Evolutionary conservation across 1,140 invertebrate species (phyloP).

Genomic region (Pseudobourletiella spinata): DNA sequence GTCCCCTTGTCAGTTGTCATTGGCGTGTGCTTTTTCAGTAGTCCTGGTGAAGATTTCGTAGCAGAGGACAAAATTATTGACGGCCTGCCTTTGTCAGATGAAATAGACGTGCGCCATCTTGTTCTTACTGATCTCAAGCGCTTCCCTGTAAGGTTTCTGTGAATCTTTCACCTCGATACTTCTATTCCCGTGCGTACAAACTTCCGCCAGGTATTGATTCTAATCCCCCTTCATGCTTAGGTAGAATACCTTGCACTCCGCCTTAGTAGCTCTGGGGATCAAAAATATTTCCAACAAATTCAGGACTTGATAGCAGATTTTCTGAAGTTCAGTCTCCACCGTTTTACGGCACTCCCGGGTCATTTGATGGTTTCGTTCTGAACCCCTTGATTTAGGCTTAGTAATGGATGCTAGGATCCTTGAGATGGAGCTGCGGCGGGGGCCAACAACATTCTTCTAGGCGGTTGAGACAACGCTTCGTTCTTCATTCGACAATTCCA

Average conservation of each 20-base stretch:
- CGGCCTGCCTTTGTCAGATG: conserved; percentile 92
- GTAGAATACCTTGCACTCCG: conserved; percentile 98
- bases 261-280: conserved; percentile 90
- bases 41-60: conserved; percentile 99
- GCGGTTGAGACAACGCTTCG: conserved; percentile 96
- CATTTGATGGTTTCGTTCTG: conserved; percentile 96
- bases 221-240: conserved; percentile 99
- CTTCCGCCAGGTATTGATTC: conserved; percentile 98
- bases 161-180: conserved; percentile 94
- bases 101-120: conserved; percentile 98
- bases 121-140: conserved; percentile 96
- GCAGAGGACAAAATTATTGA: conserved; percentile 99
- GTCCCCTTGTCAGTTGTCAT: too few species aligned
- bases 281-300: conserved; percentile 91
- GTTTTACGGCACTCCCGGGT: conserved; percentile 96
- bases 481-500: conserved; percentile 94
- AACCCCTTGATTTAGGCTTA: conserved; percentile 94
- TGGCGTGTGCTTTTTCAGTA: conserved; percentile 94
- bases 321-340: conserved; percentile 95
- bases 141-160: conserved; percentile 97
- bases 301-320: conserved; percentile 97
- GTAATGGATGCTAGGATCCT: conserved; percentile 97
- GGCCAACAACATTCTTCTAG: conserved; percentile 97
- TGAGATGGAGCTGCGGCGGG: conserved; percentile 93
- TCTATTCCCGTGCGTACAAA: conserved; percentile 89